Base-by-base conservation (phyloP, 2,113 vertebrate species). In the Parotia lawesii region DNA sequence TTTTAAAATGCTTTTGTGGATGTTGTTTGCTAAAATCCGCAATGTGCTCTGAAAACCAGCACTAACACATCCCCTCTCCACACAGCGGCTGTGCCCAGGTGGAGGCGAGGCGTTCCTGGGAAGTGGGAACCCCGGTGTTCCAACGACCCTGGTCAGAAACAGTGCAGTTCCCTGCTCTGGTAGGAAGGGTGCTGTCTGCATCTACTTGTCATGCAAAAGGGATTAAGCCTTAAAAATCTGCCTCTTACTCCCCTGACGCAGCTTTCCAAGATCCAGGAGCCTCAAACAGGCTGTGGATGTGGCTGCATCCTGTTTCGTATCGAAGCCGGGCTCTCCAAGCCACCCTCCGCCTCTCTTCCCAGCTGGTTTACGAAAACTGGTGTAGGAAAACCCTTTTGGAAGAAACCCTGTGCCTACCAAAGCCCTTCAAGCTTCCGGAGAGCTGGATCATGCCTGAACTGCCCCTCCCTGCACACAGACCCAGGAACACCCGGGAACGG, bases 301-400 rank as follows among this genome's bases (percentile, higher is more conserved):
- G 5, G 9, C 35, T 13, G 40, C 47, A 20, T 3, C 57, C 2
- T 7, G 1, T 8, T 50, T 17, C 33, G 3, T 1, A 15, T 0
- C 0, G 0, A 23, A 73, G 23, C 35, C 2, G 2, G 23, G 53
- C 53, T 65, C 66, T 12, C 62, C 0, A 1, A 8, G 35, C 28
- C 0, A 0, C 10, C 23, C 69, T 18, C 4, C 2, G 3, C 28
- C 35, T 50, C 21, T 28, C 37, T 60, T 35, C 51, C 66, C 66
- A 33, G 27, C 50, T 4, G 7, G 3, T 11, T 58, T 20, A 38
- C 47, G n/a, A 31, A 84, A 88, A 61, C 6, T 0, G 1, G 2
- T 33, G 19, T 2, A 47, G 42, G 16, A 80, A 86, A 94, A 25
- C 16, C 10, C 5, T 50, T 58, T 3, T 33, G 38, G 14, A 85